Percentiles rank a stretch among this genome's conserved stretches.
Evolutionary conservation across 2,113 vertebrate genomes (phyloP).

Genomic region (Triplophysa tibetana): DNA sequence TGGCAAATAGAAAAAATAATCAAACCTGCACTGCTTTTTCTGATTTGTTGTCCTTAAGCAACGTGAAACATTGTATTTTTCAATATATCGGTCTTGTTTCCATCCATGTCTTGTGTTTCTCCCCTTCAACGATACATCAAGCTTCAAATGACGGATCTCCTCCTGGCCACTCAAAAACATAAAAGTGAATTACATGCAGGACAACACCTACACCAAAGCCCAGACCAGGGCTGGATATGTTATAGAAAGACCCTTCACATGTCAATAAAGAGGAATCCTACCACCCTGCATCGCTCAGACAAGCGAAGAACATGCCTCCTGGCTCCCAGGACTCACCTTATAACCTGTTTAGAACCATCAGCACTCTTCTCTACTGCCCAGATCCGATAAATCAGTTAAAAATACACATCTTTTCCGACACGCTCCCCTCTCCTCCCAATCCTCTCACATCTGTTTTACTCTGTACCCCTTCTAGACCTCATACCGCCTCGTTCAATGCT

Average conservation of each 20-base stretch:
- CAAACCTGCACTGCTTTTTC: conserved; percentile 39
- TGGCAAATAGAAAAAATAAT: background rate
- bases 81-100: conserved; percentile 23
- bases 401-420: conserved; percentile 66
- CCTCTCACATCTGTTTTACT: background rate
- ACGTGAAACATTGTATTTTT: conserved; percentile 11
- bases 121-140: background rate
- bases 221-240: conserved; percentile 57
- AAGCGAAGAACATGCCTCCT: conserved; percentile 58
- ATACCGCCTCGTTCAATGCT: conserved; percentile 1
- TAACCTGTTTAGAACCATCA: conserved; percentile 72
- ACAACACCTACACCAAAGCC: conserved; percentile 44
- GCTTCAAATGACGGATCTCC: conserved; percentile 45
- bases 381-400: conserved; percentile 73
- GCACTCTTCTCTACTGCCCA: conserved; percentile 62
- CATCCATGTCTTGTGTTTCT: background rate
- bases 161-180: conserved; percentile 34
- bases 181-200: conserved; percentile 59
- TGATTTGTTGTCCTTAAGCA: conserved; percentile 71
- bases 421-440: background rate
- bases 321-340: conserved; percentile 69
- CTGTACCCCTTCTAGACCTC: background rate
- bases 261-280: conserved; percentile 62
- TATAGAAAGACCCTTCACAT: conserved; percentile 60
- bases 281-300: conserved; percentile 64